Evolutionary conservation across 2,113 vertebrate species (phyloP).

Genomic region (Cromileptes altivelis): DNA sequence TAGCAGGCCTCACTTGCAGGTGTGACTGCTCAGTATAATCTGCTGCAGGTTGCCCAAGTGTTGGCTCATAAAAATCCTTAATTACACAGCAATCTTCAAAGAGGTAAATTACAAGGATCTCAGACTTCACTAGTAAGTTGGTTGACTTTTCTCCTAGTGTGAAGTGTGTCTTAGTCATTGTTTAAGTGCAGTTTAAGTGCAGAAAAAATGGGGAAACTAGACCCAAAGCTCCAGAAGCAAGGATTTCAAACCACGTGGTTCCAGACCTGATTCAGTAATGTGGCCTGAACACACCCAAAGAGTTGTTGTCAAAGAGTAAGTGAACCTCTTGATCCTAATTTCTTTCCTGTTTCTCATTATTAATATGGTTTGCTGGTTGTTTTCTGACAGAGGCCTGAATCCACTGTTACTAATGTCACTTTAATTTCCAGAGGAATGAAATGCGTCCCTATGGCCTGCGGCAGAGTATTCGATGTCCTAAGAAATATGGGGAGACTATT

Average conservation of each 20-base stretch:
- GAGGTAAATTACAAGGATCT: conserved; percentile 30
- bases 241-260: conserved; percentile 23
- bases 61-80: conserved; percentile 35
- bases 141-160: conserved; percentile 6
- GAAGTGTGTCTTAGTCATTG: not conserved
- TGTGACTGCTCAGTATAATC: conserved; percentile 68
- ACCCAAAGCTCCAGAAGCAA: conserved; percentile 3
- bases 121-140: not conserved
- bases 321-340: conserved; percentile 19
- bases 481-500: conserved; percentile 73
- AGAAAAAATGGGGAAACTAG: not conserved
- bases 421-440: conserved; percentile 58
- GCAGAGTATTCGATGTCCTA: conserved; percentile 71
- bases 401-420: conserved; percentile 18
- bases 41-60: conserved; percentile 34
- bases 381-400: not conserved
- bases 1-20: conserved; percentile 58
- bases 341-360: not conserved
- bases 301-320: conserved; percentile 58
- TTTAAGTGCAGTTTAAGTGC: not conserved
- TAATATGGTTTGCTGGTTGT: not conserved
- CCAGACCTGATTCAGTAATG: conserved; percentile 32
- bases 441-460: conserved; percentile 74
- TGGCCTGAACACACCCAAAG: conserved; percentile 25
- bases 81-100: conserved; percentile 13